Base-by-base conservation (phyloP, 2,888 invertebrate genomes). In the Pediacus dermestoides region DNA sequence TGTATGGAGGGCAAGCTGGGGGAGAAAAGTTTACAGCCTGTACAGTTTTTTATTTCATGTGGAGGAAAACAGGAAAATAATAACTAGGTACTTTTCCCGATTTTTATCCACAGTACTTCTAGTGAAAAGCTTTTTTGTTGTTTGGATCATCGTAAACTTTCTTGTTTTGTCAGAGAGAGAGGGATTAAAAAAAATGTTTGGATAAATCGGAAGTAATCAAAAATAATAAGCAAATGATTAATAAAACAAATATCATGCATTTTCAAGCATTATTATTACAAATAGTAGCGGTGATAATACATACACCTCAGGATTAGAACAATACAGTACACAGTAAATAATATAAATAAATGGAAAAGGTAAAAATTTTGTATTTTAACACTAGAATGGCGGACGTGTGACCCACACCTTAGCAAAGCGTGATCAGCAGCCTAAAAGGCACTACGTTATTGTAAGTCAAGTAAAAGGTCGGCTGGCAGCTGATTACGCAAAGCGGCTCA, bases 221-320 rank as follows among this genome's bases (percentile, higher is more conserved):
- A 62, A 68, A 66, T 63, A 68, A 64, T 58, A 66, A 23, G 67
- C 66, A 67, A 61, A 67, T 68, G 67, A 70, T 71, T 77, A 78
- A 77, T 78, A 75, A 84, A 84, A 85, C 83, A 82, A 83, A 83
- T 82, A 82, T 81, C 85, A 85, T 85, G 84, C 84, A 84, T 81
- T 78, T 79, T 76, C 77, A 85, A 85, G 84, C 84, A 83, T 85
- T 84, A 84, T 85, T 85, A 84, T 85, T 85, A 84, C 78, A 78
- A 78, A 78, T 77, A 78, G 82, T 83, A 82, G 82, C 81, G 70
- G 69, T 70, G 68, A 69, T 67, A 66, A 70, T 73, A 73, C 72
- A 74, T 72, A 73, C 72, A 73, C 72, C 69, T 68, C 70, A 69
- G 70, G 70, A 72, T 71, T 71, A 71, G 71, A 72, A 70, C 68